Percentiles rank a stretch among this genome's conserved stretches.
Conservation (phyloP, 2,113 vertebrate genomes). For the Nyctereutes procyonoides region DNA sequence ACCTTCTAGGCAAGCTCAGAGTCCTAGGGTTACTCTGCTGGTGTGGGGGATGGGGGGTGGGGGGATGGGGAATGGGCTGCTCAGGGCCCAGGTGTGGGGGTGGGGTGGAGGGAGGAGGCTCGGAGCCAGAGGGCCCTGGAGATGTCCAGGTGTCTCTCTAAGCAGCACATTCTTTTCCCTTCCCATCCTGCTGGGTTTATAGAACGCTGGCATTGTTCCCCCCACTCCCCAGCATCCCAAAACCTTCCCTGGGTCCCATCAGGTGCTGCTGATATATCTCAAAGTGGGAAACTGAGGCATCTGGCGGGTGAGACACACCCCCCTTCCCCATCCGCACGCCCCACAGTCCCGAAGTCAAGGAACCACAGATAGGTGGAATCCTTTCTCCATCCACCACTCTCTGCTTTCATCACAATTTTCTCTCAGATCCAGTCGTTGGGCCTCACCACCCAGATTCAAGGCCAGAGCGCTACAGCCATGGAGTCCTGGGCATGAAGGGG, state of each 20-base stretch:
- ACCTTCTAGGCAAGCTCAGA: background rate
- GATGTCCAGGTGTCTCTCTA: background rate
- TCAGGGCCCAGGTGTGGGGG: background rate
- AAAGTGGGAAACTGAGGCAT: background rate
- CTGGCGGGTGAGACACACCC: background rate
- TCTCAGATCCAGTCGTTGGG: background rate
- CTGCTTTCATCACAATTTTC: background rate
- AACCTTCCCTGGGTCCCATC: background rate
- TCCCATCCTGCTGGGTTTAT: background rate
- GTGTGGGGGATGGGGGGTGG: no score
- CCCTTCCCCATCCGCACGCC: no score
- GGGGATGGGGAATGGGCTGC: background rate
- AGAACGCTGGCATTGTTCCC: background rate
- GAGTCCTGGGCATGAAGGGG: no score
- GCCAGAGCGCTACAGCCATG: background rate
- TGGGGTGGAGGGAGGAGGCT: background rate
- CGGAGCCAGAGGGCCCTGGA: background rate
- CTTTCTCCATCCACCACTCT: background rate
- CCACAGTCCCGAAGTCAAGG: background rate
- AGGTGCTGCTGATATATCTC: background rate
- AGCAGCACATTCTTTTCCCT: background rate
- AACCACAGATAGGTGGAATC: background rate
- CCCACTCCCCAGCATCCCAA: background rate
- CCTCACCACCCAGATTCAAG: background rate
- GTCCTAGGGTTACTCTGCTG: background rate